Evolutionary conservation across 1,140 invertebrate genomes (phyloP), one percentile per base, ranked within the genome.

Genomic region (Octopus bimaculoides): DNA sequence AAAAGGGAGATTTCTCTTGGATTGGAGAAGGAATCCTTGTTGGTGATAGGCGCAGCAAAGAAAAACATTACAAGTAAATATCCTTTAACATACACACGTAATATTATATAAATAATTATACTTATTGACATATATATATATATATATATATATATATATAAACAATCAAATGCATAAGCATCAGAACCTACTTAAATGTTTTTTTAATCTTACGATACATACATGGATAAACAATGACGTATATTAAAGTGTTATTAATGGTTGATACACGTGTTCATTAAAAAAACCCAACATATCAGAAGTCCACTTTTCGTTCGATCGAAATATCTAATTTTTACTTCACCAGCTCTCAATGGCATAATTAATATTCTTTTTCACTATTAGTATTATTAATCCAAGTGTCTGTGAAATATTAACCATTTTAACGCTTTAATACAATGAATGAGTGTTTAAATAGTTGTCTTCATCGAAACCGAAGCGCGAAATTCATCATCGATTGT

Each of bases 11-110:
- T 26, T 81, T 79, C 66, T 69, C 56, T 26, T 84, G 80, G 79
- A 71, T 79, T 20, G 84, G 78, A 53, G 76, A 74, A 4, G 81
- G 79, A 75, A 55, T 61, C 14, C 56, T 79, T 20, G 54, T 61
- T 41, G 77, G 80, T 12, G 78, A 80, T 61, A 54, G 81, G 52
- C 7, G 77, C 12, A 52, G 61, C 5, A 74, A 52, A 53, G 71
- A 77, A 75, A 84, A 80, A 78, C 81, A 82, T 80, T 84, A 77
- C 76, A 78, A 81, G 83, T 84, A 71, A 80, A 75, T 80, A 26
- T 6, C 54, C 54, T 55, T 52, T 52, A 52, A 20, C 53, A 54
- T 17, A 26, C 8, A 56, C 20, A n/a, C 12, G 66, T 41, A 52
- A 5, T 54, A 7, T 52, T 56, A 26, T 56, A 12, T 17, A 41